Percentiles rank a stretch among this genome's conserved stretches.
phyloP scores from a whole-genome alignment of 2,113 vertebrate species.

The Menura novaehollandiae region DNA sequence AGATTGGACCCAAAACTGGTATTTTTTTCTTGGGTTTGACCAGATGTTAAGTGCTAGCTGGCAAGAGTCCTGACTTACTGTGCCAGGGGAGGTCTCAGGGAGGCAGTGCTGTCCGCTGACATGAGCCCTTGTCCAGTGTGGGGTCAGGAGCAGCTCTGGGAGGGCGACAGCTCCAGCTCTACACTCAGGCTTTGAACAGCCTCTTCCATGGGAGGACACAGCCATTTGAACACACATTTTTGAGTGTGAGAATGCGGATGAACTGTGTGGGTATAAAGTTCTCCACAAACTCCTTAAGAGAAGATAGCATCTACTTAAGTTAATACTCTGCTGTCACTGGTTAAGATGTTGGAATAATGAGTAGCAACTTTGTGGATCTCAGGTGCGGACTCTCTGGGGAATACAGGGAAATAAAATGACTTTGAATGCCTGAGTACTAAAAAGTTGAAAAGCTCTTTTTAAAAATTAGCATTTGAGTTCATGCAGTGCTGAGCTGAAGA shows the following conservation, averaged over 20 bases:
- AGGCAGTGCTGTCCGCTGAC: rapidly evolving
- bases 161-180: background rate
- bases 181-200: background rate
- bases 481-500: background rate
- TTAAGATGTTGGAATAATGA: background rate
- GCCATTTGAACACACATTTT: background rate
- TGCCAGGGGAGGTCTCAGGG: background rate
- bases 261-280: background rate
- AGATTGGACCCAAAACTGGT: background rate
- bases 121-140: too few species aligned
- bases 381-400: background rate
- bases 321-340: background rate
- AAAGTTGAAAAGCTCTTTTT: background rate
- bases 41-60: background rate
- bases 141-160: background rate
- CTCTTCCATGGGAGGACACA: background rate
- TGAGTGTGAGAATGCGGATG: rapidly evolving
- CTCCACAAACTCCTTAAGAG: background rate
- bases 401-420: background rate
- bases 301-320: background rate
- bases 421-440: background rate
- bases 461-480: background rate
- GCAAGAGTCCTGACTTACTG: background rate
- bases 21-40: background rate
- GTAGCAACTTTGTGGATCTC: background rate